Conservation (phyloP, 2,797 vertebrate species). For the Lepilemur septentrionalis region DNA sequence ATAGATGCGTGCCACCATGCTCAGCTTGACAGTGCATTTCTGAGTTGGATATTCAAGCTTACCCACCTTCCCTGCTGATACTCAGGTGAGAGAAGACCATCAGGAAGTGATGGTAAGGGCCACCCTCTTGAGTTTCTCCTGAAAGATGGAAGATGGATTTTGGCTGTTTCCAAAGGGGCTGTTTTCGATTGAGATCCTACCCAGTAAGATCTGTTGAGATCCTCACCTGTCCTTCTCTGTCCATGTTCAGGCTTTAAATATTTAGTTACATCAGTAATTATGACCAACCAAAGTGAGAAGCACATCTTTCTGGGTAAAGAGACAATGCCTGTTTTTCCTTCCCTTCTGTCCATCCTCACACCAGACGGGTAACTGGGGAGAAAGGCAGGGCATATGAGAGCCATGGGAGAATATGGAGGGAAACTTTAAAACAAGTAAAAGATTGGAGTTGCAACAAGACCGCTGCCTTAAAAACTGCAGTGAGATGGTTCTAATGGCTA, state of each 20-base stretch:
- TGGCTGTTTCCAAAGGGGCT: neutral
- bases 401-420: neutral
- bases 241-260: neutral
- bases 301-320: neutral
- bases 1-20: no score
- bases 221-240: neutral
- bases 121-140: neutral
- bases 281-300: neutral
- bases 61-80: neutral
- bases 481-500: neutral
- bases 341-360: neutral
- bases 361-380: neutral
- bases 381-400: neutral
- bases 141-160: neutral
- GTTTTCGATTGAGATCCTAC: neutral
- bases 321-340: neutral
- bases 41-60: neutral
- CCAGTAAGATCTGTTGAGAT: neutral
- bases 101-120: neutral
- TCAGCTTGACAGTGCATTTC: neutral
- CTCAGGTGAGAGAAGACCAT: neutral
- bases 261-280: neutral
- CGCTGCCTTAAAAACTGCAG: neutral
- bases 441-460: neutral
- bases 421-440: constrained; percentile 1